phyloP scores from a whole-genome alignment of 2,888 invertebrate species.

The Drosophila nigricruria region DNA sequence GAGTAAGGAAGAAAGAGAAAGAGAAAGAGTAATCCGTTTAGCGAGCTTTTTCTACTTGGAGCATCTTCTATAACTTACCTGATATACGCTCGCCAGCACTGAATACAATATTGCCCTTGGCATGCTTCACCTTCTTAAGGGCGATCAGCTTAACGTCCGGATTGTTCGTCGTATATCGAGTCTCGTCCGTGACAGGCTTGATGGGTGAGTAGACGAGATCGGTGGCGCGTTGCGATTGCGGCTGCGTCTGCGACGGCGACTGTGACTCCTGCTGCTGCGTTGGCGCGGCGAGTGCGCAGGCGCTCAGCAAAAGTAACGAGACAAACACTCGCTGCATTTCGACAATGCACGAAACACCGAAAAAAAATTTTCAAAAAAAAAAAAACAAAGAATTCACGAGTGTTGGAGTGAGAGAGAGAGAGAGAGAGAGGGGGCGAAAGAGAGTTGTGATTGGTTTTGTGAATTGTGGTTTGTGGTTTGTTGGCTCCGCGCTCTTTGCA shows the following conservation, averaged over 20 bases:
- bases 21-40: constrained; percentile 1
- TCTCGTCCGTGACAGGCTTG: constrained; percentile 66
- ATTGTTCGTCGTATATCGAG: constrained; percentile 62
- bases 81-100: constrained; percentile 73
- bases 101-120: constrained; percentile 82
- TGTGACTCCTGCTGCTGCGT: constrained; percentile 4
- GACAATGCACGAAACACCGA: neutral
- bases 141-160: constrained; percentile 53
- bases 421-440: neutral
- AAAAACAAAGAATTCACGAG: neutral
- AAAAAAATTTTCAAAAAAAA: neutral
- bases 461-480: constrained; percentile 10
- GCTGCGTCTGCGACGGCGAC: neutral
- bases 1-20: neutral
- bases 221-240: constrained; percentile 40
- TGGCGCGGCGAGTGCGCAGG: constrained; percentile 37
- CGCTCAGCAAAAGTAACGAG: constrained; percentile 34
- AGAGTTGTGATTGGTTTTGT: neutral
- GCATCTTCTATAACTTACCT: constrained; percentile 59
- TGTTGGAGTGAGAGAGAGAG: neutral
- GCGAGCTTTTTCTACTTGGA: neutral
- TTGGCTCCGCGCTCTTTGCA: constrained; percentile 49
- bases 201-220: constrained; percentile 78
- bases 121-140: constrained; percentile 75
- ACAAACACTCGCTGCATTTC: constrained; percentile 40